Percentiles rank a stretch among this genome's conserved stretches.
These are phyloP conservation scores for Eurystomus glaucurus DNA, from an alignment of 2,797 vertebrate genomes.

Conservation along the genomic window DNA sequence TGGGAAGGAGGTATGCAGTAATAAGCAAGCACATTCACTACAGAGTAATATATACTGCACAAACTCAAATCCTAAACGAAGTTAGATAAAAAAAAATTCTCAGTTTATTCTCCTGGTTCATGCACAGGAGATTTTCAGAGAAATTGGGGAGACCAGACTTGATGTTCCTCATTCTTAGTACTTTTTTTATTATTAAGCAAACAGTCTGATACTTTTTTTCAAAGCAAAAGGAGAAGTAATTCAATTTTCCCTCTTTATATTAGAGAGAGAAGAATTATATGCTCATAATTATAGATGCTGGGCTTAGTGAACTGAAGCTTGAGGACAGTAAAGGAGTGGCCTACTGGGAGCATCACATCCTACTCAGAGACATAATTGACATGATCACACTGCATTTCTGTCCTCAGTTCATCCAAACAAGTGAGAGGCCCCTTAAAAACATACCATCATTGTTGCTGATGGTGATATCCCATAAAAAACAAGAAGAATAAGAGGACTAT, in stretches of 20 bases:
- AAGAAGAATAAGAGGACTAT: accelerated
- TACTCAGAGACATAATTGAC: neutral
- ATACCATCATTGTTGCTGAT: accelerated
- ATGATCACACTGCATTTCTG: neutral
- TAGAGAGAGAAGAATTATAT: neutral
- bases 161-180: neutral
- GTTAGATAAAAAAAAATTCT: neutral
- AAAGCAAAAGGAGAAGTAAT: neutral
- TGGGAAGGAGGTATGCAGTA: neutral
- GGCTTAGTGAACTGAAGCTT: neutral
- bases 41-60: neutral
- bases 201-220: neutral
- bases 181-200: neutral
- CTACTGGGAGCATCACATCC: neutral
- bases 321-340: neutral
- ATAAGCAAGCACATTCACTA: neutral
- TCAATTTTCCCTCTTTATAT: neutral
- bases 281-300: neutral
- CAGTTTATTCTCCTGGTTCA: neutral
- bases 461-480: neutral
- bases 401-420: neutral
- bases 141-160: neutral
- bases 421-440: neutral
- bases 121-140: neutral
- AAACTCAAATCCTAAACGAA: neutral